A percentile compares a stretch with the other conserved stretches of the same genome.
These are phyloP conservation scores for Pagetopsis macropterus DNA, from an alignment of 2,797 vertebrate genomes.

Conservation along the genomic window DNA sequence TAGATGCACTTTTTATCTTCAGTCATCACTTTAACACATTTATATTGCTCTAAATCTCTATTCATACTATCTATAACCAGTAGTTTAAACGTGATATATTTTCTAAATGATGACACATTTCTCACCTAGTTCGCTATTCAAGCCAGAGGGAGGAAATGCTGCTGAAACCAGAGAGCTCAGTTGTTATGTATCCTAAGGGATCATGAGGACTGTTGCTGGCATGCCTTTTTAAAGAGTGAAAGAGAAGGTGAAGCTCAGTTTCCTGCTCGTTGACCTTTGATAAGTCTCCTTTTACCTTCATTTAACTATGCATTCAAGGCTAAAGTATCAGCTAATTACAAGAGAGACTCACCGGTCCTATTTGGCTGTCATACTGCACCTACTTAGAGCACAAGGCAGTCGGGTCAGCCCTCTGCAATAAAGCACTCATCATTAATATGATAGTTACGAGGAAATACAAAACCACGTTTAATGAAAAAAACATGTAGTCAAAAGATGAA, in stretches of 20 bases:
- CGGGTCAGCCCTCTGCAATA: too few species aligned
- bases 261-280: slow-evolving; percentile 5
- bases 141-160: slow-evolving; percentile 43
- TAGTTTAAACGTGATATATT: slow-evolving; percentile 16
- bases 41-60: neutral
- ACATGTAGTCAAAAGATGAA: too few species aligned
- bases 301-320: neutral
- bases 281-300: neutral
- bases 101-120: slow-evolving; percentile 13
- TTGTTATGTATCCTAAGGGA: slow-evolving; percentile 15
- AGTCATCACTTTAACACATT: neutral
- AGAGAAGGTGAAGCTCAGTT: slow-evolving; percentile 18
- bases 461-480: too few species aligned
- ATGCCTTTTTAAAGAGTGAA: slow-evolving; percentile 3
- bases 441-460: too few species aligned
- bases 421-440: too few species aligned
- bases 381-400: too few species aligned
- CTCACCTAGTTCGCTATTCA: slow-evolving; percentile 47
- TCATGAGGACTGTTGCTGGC: slow-evolving; percentile 9
- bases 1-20: neutral
- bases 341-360: neutral
- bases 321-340: neutral
- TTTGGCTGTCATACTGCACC: neutral
- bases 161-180: slow-evolving; percentile 3
- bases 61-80: neutral